Conservation (phyloP, 2,113 vertebrate species). For the Pelobates fuscus region DNA sequence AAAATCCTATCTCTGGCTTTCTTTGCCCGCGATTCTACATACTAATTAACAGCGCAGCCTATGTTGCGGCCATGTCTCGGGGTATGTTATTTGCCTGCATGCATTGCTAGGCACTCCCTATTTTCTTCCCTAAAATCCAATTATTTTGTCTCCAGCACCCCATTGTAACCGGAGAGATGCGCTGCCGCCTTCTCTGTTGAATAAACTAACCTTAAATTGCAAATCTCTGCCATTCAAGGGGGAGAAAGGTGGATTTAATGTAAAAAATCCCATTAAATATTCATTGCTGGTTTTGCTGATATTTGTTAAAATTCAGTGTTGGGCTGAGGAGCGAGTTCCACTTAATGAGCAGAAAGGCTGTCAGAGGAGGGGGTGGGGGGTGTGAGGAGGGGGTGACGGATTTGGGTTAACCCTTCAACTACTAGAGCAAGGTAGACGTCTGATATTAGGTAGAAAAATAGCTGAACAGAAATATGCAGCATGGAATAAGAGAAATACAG, state of each 20-base stretch:
- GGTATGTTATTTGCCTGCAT: too few relatives aligned
- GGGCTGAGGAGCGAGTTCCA: slow-evolving; percentile 32
- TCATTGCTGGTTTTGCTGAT: slow-evolving; percentile 47
- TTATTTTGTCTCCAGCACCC: background rate
- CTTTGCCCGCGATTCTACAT: too few relatives aligned
- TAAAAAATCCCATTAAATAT: slow-evolving; percentile 48
- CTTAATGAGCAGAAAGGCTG: slow-evolving; percentile 46
- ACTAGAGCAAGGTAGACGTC: background rate
- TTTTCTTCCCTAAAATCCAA: too few relatives aligned
- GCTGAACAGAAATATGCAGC: background rate
- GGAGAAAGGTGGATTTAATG: slow-evolving; percentile 43
- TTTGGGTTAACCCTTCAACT: slow-evolving; percentile 26
- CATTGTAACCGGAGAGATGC: slow-evolving; percentile 4
- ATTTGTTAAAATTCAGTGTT: slow-evolving; percentile 51
- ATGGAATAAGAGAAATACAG: background rate
- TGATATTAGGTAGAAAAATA: background rate
- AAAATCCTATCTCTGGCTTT: too few relatives aligned
- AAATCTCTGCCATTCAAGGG: slow-evolving; percentile 40
- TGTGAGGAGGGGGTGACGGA: slow-evolving; percentile 18
- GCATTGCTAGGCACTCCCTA: too few relatives aligned
- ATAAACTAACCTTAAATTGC: slow-evolving; percentile 39
- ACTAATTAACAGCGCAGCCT: too few relatives aligned
- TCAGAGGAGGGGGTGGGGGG: slow-evolving; percentile 13
- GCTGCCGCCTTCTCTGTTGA: slow-evolving; percentile 25
- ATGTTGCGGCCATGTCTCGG: too few relatives aligned